A percentile compares a stretch with the other conserved stretches of the same genome.
Conservation (phyloP, 2,888 invertebrate genomes). For the Ypsolopha scabrella region DNA sequence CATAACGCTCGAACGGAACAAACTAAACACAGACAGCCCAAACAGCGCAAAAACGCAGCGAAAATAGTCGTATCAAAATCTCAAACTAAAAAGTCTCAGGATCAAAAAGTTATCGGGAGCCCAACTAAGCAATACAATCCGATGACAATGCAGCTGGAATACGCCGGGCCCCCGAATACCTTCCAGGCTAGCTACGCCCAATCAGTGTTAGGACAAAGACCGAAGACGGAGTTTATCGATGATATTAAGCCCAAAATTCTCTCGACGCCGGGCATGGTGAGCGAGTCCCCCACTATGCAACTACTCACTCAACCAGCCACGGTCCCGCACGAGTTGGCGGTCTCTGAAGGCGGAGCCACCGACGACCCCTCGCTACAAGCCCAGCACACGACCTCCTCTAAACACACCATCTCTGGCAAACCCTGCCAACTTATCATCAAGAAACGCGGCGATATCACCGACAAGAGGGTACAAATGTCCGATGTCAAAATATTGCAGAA, state of each 20-base stretch:
- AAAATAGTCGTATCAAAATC: conserved; percentile 23
- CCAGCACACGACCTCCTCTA: conserved; percentile 33
- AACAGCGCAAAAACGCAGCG: conserved; percentile 10
- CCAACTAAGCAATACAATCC: conserved; percentile 41
- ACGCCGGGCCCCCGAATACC: conserved; percentile 46
- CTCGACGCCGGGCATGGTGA: conserved; percentile 29
- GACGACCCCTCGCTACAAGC: conserved; percentile 42
- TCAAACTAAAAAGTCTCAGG: conserved; percentile 37
- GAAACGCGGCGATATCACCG: conserved; percentile 37
- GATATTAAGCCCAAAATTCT: conserved; percentile 32
- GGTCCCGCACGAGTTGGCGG: conserved; percentile 41
- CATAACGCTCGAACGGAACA: conserved; percentile 2
- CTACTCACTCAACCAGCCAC: conserved; percentile 47
- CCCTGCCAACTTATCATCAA: conserved; percentile 55
- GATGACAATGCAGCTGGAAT: conserved; percentile 37
- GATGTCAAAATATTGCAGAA: conserved; percentile 58
- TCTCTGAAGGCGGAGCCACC: conserved; percentile 34
- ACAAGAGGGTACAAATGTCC: conserved; percentile 49
- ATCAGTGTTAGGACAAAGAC: conserved; percentile 31
- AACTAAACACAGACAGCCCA: conserved; percentile 7
- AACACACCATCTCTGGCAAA: conserved; percentile 35
- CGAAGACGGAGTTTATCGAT: conserved; percentile 17
- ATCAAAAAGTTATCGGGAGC: conserved; percentile 20
- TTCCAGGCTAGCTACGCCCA: conserved; percentile 64
- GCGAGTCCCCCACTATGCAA: conserved; percentile 53